A percentile compares a stretch with the other conserved stretches of the same genome.
These are phyloP conservation scores for Platyrinchus mystaceus DNA, from an alignment of 2,797 vertebrate species.

Conservation along the genomic window DNA sequence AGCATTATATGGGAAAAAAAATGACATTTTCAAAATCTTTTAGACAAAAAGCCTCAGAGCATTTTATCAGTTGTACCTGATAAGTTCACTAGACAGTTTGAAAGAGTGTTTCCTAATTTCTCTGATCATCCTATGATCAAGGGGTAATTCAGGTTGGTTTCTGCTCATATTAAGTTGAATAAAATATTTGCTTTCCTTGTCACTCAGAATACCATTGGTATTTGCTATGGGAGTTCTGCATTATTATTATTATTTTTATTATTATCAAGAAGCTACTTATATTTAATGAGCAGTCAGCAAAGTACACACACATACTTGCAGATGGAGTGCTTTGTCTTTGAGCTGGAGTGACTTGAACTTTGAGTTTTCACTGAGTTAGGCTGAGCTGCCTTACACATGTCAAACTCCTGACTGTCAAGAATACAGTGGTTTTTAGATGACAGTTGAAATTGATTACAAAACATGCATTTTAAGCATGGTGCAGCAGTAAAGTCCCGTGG, in stretches of 20 bases:
- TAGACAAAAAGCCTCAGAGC: background rate
- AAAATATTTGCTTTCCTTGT: background rate
- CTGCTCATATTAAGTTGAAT: background rate
- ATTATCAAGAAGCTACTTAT: background rate
- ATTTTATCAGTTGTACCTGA: background rate
- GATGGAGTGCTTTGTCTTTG: background rate
- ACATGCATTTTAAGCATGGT: background rate
- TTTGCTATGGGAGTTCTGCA: background rate
- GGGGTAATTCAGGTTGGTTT: background rate
- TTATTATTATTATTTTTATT: background rate
- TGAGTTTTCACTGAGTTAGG: background rate
- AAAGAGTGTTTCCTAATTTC: background rate
- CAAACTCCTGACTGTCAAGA: background rate
- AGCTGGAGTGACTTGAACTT: background rate
- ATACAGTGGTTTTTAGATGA: background rate
- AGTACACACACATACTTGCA: background rate
- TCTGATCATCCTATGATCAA: background rate
- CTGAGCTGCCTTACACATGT: background rate
- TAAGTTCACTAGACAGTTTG: background rate
- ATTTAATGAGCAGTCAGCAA: background rate
- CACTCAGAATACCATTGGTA: background rate
- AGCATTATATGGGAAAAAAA: accelerated
- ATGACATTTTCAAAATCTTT: background rate
- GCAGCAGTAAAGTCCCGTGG: background rate
- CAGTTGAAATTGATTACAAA: background rate